These are phyloP conservation scores for Drosophila saltans DNA, from an alignment of 1,140 invertebrate species.

Conservation along the genomic window DNA sequence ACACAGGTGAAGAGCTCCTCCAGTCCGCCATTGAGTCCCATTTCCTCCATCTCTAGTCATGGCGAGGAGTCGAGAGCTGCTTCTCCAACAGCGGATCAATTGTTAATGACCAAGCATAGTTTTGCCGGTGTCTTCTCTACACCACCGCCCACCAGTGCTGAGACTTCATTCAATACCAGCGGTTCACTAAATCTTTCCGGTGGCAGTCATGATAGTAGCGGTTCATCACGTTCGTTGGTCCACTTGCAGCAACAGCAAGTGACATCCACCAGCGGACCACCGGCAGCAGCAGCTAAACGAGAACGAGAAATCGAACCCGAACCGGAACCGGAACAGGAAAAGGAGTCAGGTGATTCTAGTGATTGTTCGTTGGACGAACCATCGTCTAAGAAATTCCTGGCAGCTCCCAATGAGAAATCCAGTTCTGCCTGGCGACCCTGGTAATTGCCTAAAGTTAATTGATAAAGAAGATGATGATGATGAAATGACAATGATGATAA, in stretches of 20 bases:
- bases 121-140: slow-evolving; percentile 77
- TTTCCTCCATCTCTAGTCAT: slow-evolving; percentile 87
- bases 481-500: slow-evolving; percentile 9
- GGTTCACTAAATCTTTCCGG: slow-evolving; percentile 64
- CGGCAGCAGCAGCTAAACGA: slow-evolving; percentile 42
- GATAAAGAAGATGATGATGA: too few relatives aligned
- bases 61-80: slow-evolving; percentile 74
- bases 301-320: slow-evolving; percentile 46
- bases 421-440: slow-evolving; percentile 58
- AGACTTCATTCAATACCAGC: slow-evolving; percentile 73
- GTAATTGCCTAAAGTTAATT: slow-evolving; percentile 23
- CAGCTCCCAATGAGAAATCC: slow-evolving; percentile 63
- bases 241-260: slow-evolving; percentile 82
- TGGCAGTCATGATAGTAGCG: slow-evolving; percentile 67
- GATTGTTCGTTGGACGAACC: slow-evolving; percentile 73
- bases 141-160: slow-evolving; percentile 71
- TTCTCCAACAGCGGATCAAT: slow-evolving; percentile 50
- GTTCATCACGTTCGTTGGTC: slow-evolving; percentile 46
- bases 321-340: slow-evolving; percentile 33
- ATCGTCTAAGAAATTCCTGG: slow-evolving; percentile 62
- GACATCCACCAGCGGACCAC: slow-evolving; percentile 69
- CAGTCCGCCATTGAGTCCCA: slow-evolving; percentile 86
- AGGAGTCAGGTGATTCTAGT: slow-evolving; percentile 65
- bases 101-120: slow-evolving; percentile 63
- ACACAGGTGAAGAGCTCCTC: slow-evolving; percentile 37